phyloP scores from a whole-genome alignment of 2,797 vertebrate species.

The Danio albolineatus region DNA sequence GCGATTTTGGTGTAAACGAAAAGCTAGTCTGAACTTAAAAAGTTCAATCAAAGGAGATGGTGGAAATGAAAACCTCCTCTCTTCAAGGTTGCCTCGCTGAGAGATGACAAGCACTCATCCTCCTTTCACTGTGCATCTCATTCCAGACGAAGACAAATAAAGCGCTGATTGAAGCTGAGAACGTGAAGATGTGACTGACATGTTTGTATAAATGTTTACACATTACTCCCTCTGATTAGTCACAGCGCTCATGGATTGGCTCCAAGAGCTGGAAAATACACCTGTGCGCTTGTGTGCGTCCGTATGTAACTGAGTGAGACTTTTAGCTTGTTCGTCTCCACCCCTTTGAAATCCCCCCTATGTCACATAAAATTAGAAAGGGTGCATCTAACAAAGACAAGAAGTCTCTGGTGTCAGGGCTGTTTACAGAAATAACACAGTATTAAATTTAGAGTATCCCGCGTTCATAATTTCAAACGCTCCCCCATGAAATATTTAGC shows the following conservation, averaged over 20 bases:
- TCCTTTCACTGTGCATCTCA: constrained; percentile 35
- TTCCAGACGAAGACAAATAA: constrained; percentile 45
- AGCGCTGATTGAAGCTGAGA: constrained; percentile 47
- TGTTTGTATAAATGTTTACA: constrained; percentile 46
- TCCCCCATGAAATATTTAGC: constrained; percentile 57
- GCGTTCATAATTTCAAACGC: constrained; percentile 33
- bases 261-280: constrained; percentile 53
- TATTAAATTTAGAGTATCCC: constrained; percentile 48
- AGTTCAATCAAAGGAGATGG: neutral
- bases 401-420: constrained; percentile 37
- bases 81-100: constrained; percentile 39
- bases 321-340: constrained; percentile 34
- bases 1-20: neutral
- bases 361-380: constrained; percentile 44
- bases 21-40: constrained; percentile 17
- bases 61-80: constrained; percentile 34
- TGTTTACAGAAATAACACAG: constrained; percentile 50
- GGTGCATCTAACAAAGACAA: constrained; percentile 35
- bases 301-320: constrained; percentile 32
- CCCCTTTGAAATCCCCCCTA: constrained; percentile 27
- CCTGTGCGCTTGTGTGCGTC: constrained; percentile 34
- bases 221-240: constrained; percentile 25
- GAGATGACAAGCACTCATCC: constrained; percentile 21
- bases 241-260: constrained; percentile 37
- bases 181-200: constrained; percentile 32